These are phyloP conservation scores for Epistrophella euchroma DNA, from an alignment of 2,888 invertebrate genomes.

Conservation along the genomic window DNA sequence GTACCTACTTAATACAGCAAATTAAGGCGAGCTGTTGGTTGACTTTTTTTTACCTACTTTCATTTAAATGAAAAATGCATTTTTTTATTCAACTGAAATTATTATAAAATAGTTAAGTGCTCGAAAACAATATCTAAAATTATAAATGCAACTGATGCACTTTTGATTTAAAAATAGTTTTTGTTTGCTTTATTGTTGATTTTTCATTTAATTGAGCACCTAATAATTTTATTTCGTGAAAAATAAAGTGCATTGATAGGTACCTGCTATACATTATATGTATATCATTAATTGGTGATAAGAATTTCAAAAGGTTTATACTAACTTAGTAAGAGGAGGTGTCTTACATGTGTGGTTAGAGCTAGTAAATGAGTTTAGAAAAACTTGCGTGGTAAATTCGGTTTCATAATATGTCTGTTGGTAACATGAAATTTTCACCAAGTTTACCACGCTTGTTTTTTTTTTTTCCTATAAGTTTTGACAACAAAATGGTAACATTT, in stretches of 20 bases:
- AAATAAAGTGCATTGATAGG: constrained; percentile 5
- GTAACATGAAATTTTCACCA: too few species aligned
- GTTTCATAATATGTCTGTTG: neutral
- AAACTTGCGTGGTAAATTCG: neutral
- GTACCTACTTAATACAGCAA: constrained; percentile 23
- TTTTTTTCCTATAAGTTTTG: too few species aligned
- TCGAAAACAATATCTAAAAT: constrained; percentile 38
- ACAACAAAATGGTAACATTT: too few species aligned
- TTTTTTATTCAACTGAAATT: constrained; percentile 58
- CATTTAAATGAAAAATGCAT: constrained; percentile 41
- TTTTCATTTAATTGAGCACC: constrained; percentile 43
- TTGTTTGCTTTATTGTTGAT: constrained; percentile 43
- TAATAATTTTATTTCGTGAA: neutral
- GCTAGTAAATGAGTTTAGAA: neutral
- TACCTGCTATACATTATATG: neutral
- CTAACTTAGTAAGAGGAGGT: neutral
- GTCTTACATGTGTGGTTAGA: neutral
- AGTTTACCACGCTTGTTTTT: too few species aligned
- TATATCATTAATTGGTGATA: neutral
- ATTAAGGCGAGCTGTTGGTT: constrained; percentile 40
- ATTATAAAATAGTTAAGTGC: constrained; percentile 46
- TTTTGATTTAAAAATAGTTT: constrained; percentile 51
- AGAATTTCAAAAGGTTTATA: neutral
- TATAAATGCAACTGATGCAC: constrained; percentile 47
- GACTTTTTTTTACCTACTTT: constrained; percentile 12